Evolutionary conservation across 2,797 vertebrate species (phyloP), one percentile per base, ranked within the genome.

Genomic region (Crossoptilon crossoptilon): DNA sequence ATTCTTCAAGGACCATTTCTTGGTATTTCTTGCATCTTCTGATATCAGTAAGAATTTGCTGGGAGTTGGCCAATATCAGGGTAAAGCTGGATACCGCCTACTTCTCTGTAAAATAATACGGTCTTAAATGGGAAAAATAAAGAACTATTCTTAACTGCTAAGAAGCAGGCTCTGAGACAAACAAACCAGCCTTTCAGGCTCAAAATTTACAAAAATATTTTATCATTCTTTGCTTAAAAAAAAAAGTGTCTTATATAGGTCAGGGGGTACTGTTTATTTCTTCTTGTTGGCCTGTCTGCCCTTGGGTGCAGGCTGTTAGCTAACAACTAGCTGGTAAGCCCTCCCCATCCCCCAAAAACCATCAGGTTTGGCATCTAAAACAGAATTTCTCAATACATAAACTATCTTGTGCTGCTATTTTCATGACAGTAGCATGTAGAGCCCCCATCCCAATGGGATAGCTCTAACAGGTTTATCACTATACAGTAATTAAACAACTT

Each of bases 31-130:
- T 72, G 6, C 39, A 59, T 60, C 44, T 68, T 33, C 14, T 46
- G 63, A 23, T 1, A 23, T 22, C 76, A 73, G 55, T 13, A 41
- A 80, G 59, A 82, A 91, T 86, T 55, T 88, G 59, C 73, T 95
- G 94, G 73, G 87, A 93, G 48, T 24, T 70, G 74, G 88, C 76
- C 93, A 95, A 11, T 15, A 66, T 22, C 59, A 75, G 82, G 72
- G 39, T 84, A 92, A 92, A 94, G 94, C 0, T 87, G 70, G 55
- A 89, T 89, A 78, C 93, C 87, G 60, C 91, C 84, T 84, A 92
- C 91, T 91, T 67, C 64, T 92, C 85, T 79, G 82, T 93, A 89
- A 94, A 90, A 93, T 95, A 96, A 96, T 92, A 60, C 88, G 49
- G 51, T 83, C 72, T 91, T 81, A 92, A 94, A 94, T 63, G 74